Evolutionary conservation across 2,113 vertebrate genomes (phyloP), one percentile per base, ranked within the genome.

Genomic region (Zonotrichia leucophrys): DNA sequence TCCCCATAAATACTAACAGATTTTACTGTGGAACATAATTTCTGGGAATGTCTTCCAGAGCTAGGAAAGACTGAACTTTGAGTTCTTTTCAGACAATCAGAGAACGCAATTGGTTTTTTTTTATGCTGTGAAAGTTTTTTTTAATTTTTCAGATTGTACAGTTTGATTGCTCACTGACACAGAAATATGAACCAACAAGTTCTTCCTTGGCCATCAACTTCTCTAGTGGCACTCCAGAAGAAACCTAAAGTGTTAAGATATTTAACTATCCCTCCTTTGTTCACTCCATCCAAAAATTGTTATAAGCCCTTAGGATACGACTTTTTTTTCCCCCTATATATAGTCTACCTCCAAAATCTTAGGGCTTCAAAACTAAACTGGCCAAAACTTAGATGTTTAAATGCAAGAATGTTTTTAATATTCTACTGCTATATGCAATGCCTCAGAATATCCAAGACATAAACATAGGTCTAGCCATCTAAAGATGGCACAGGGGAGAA

Each of bases 1-100:
- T 46, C 16, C 5, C 10, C 0, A 0, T 16, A 66, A 66, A 17
- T 46, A 28, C 13, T 88, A 56, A 14, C 4, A 35, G 27, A 75
- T 69, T 81, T 52, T 75, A 14, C 58, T 39, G 12, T 12, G 19
- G 10, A 90, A 24, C 2, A n/a, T 14, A 27, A 53, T 83, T 83
- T 80, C 7, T 59, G 59, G 14, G 7, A 68, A 81, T 52, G 4
- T 6, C 10, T 81, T 81, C 6, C n/a, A 64, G 19, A 69, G 10
- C 4, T 42, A 47, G 6, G 16, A 41, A 21, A 78, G 14, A 55
- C 25, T 21, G 15, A 81, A 63, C 2, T 46, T 66, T 49, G 24
- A 49, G 3, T 8, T n/a, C 5, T n/a, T 70, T 69, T 52, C 23
- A 6, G 69, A 44, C 3, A 73, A 41, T 11, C 25, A 37, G 11